Evolutionary conservation across 2,797 vertebrate species (phyloP), one percentile per base, ranked within the genome.

Genomic region (Lerista edwardsae): DNA sequence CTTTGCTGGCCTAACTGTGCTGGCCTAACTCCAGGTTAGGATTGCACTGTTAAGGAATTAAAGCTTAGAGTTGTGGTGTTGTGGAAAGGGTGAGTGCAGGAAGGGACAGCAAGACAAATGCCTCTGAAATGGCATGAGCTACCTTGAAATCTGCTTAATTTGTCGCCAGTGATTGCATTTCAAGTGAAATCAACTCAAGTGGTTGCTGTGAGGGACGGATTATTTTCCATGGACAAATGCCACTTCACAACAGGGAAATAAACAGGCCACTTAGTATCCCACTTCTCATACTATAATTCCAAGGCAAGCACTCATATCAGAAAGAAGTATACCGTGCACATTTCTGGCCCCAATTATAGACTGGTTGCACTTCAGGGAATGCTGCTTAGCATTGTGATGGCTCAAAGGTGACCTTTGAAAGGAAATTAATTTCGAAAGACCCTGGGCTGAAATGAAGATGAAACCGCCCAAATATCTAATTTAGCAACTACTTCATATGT

Each of bases 151-250:
- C 67, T 23, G 64, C 59, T 79, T 82, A 75, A 44, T 39, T 39
- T 87, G 21, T 65, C 71, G 6, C 25, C 84, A 81, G 86, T 0
- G 76, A 74, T 11, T 79, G 4, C 44, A 9, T 74, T 92, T 89
- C 23, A 59, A 91, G 31, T 76, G 57, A 89, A 87, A 90, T 85
- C 75, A 88, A 62, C 57, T 87, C 6, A 39, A 59, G 21, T 72
- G 34, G 2, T 12, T 86, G 86, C 78, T 61, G 10, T 1, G 15
- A 88, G 84, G 83, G 8, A 36, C 19, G 4, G 47, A 82, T 64
- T 71, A 86, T 73, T 74, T 87, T 80, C 83, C 65, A 84, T 5
- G 31, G n/a, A 86, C 3, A 87, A 88, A 79, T n/a, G 7, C 41
- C 8, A 78, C 3, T 79, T 91, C 2, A 25, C 17, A 87, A 72